Conservation (phyloP, 2,888 invertebrate species). For the Lithophane leautieri region DNA sequence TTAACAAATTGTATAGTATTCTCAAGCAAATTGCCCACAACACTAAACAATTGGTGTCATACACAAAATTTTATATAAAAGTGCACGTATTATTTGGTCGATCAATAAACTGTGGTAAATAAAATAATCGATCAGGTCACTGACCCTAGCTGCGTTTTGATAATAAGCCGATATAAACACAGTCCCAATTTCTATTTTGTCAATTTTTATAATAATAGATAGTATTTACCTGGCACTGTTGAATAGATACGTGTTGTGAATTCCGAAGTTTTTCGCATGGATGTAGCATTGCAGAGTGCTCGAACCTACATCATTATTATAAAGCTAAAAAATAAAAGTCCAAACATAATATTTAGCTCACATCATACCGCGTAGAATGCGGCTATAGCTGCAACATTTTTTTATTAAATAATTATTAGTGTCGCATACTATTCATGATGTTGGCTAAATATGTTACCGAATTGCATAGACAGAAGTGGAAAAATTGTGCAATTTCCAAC, state of each 20-base stretch:
- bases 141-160: constrained; percentile 44
- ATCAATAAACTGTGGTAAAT: constrained; percentile 32
- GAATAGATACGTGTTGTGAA: constrained; percentile 65
- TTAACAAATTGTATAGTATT: background rate
- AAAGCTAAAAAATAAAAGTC: background rate
- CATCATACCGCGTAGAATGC: background rate
- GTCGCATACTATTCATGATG: background rate
- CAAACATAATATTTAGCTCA: constrained; percentile 13
- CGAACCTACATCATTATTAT: background rate
- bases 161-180: constrained; percentile 34
- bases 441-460: constrained; percentile 8
- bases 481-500: constrained; percentile 3
- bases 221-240: constrained; percentile 67
- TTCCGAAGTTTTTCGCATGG: constrained; percentile 53
- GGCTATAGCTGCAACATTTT: background rate
- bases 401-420: constrained; percentile 6
- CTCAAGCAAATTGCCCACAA: constrained; percentile 41
- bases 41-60: constrained; percentile 31
- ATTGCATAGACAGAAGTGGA: background rate
- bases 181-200: constrained; percentile 50
- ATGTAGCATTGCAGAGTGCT: constrained; percentile 42
- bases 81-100: constrained; percentile 51
- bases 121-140: constrained; percentile 17
- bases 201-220: constrained; percentile 57
- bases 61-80: constrained; percentile 57